Evolutionary conservation across 2,888 invertebrate species (phyloP), one percentile per base, ranked within the genome.

Genomic region (Lithophane semibrunnea): DNA sequence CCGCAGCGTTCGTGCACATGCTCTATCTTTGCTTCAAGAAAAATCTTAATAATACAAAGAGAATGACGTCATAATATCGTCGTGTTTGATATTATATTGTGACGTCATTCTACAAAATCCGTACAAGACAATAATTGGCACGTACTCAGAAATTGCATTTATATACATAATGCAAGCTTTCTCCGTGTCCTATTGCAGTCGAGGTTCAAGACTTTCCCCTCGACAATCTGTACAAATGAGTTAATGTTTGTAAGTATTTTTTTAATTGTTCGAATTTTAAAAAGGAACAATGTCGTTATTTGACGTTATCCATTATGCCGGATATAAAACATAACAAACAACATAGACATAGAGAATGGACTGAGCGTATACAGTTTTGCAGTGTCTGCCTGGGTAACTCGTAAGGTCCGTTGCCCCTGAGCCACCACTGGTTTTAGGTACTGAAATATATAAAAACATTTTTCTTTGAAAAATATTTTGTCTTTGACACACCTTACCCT

Each of bases 81-180:
- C 5, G 37, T 37, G 37, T 4, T 5, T 37, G 4, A 37, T 37
- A 37, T 37, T 37, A 37, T 5, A 67, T 42, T 56, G 7, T 63
- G 54, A 63, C 80, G 80, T 37, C 73, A 72, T 60, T n/a, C n/a
- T 29, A 29, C n/a, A 47, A n/a, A n/a, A 18, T 21, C 10, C 18
- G 42, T 12, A 24, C n/a, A 49, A 49, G 58, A 52, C 56, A 63
- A 47, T 80, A 80, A 58, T 74, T 73, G 52, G 74, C 58, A 75
- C 21, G 42, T 47, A 60, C 47, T 66, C 61, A 67, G 64, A 80
- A 71, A 72, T 47, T 71, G 52, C 63, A 54, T 77, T 71, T 44
- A 52, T 52, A 49, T 44, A 16, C 9, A 21, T 24, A 63, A 47
- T 83, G 42, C 24, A 37, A 83, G 79, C 79, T 82, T 83, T 82